Conservation (phyloP, 1,140 invertebrate species). For the Drosophila sp. region DNA sequence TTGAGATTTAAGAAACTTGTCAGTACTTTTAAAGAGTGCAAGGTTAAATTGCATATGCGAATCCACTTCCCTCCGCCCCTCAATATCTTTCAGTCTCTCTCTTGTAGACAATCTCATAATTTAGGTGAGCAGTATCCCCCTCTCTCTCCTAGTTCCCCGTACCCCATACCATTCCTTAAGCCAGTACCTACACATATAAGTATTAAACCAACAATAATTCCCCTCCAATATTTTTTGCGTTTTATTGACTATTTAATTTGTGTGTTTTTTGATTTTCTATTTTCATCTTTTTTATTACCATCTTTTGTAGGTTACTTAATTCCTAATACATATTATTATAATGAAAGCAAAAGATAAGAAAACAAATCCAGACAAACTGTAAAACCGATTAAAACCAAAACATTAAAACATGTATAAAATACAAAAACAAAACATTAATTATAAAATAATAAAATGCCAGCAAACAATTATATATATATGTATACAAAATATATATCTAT, state of each 20-base stretch:
- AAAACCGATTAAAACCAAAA: conserved; percentile 56
- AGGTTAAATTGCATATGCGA: conserved; percentile 8
- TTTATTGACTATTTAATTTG: conserved; percentile 59
- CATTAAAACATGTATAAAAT: conserved; percentile 37
- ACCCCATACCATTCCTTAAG: neutral
- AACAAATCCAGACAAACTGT: conserved; percentile 26
- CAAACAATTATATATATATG: conserved; percentile 55
- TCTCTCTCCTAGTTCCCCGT: neutral
- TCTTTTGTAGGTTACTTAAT: conserved; percentile 85
- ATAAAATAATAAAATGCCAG: conserved; percentile 49
- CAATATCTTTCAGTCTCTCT: conserved; percentile 4
- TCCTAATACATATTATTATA: conserved; percentile 78
- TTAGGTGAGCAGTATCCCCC: conserved; percentile 14
- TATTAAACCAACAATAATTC: neutral
- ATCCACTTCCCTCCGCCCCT: neutral
- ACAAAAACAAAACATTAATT: conserved; percentile 31
- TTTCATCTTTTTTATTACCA: conserved; percentile 84
- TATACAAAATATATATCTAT: conserved; percentile 3
- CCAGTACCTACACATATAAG: neutral
- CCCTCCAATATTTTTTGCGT: conserved; percentile 40
- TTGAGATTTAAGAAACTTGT: neutral
- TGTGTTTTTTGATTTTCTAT: conserved; percentile 72
- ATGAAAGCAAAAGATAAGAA: conserved; percentile 43
- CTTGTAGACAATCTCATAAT: conserved; percentile 4
- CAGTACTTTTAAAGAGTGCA: conserved; percentile 13